Conservation (phyloP, 2,888 invertebrate genomes). For the Oasisia sp. region DNA sequence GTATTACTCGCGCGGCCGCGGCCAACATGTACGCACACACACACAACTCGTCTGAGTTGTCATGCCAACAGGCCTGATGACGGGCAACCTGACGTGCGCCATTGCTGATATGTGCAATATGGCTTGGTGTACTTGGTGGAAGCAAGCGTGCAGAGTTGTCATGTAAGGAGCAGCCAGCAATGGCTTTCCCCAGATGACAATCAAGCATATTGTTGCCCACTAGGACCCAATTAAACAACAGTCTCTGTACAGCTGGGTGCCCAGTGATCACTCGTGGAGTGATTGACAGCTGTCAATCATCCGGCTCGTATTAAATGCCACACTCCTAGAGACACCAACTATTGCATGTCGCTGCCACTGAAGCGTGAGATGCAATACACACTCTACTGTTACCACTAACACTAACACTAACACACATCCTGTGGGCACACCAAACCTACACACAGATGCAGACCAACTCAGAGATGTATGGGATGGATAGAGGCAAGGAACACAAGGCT, state of each 20-base stretch:
- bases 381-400: neutral
- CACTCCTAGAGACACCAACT: neutral
- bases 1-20: neutral
- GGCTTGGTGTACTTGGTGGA: neutral
- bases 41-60: neutral
- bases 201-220: neutral
- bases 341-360: neutral
- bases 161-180: neutral
- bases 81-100: neutral
- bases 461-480: neutral
- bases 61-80: neutral
- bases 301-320: neutral
- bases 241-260: neutral
- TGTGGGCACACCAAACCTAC: neutral
- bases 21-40: neutral
- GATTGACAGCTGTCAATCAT: slow-evolving; percentile 8
- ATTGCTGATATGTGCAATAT: neutral
- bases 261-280: neutral
- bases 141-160: neutral
- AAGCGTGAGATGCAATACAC: neutral
- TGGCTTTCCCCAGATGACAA: neutral
- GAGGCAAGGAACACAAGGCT: neutral
- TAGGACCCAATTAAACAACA: neutral
- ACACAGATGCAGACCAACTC: neutral
- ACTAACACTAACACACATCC: neutral